Conservation (phyloP, 2,113 vertebrate species). For the Copsychus sechellarum region DNA sequence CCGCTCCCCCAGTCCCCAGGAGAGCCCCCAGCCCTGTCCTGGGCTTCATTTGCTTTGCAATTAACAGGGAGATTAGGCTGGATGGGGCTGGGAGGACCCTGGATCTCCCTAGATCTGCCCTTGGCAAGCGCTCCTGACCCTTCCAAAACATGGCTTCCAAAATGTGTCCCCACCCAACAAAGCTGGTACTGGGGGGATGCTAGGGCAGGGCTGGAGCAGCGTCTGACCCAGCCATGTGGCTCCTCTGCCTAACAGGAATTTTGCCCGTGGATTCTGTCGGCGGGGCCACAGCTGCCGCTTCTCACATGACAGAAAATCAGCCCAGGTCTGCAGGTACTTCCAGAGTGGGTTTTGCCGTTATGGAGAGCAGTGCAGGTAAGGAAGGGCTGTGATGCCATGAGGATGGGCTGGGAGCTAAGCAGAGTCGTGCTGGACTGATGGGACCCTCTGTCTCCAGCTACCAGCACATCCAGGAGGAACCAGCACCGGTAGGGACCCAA, state of each 20-base stretch:
- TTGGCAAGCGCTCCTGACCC: not conserved
- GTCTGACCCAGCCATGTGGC: fast-evolving
- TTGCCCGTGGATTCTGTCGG: constrained; percentile 72
- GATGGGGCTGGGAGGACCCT: not conserved
- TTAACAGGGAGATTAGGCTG: not conserved
- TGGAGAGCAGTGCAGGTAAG: constrained; percentile 83
- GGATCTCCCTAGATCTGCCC: not conserved
- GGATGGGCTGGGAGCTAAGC: not conserved
- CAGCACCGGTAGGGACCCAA: not conserved
- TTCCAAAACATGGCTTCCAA: not conserved
- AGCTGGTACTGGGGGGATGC: fast-evolving
- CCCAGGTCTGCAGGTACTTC: constrained; percentile 81
- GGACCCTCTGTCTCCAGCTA: constrained; percentile 67
- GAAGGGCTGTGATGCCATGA: not conserved
- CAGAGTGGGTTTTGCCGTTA: constrained; percentile 83
- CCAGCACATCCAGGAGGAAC: constrained; percentile 64
- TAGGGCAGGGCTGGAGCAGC: not conserved
- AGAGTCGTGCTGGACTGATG: not conserved
- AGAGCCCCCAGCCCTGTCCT: not conserved
- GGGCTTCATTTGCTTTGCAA: not conserved
- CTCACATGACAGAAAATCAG: constrained; percentile 66
- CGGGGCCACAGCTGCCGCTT: constrained; percentile 76
- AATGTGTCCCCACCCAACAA: fast-evolving
- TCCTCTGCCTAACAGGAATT: constrained; percentile 70
- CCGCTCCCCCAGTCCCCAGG: not conserved